phyloP scores from a whole-genome alignment of 2,888 invertebrate species.

The Drosophila trichaetosa region DNA sequence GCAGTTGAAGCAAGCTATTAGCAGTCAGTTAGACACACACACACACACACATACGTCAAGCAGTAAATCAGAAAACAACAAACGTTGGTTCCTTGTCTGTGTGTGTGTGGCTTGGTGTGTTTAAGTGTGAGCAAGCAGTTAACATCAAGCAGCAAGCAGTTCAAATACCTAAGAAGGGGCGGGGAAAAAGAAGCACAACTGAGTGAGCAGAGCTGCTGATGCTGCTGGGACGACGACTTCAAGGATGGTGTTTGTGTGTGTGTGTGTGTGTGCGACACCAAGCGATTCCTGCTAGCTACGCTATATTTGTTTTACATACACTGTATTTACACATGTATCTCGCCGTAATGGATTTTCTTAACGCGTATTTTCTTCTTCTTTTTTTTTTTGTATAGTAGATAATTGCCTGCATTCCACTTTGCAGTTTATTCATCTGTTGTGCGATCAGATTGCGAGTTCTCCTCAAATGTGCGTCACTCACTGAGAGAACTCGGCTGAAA shows the following conservation, averaged over 20 bases:
- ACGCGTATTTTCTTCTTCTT: neutral
- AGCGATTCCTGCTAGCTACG: neutral
- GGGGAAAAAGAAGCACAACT: neutral
- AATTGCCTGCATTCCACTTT: neutral
- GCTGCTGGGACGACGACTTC: neutral
- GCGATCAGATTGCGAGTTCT: neutral
- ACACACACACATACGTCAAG: slow-evolving; percentile 11
- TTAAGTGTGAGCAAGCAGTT: neutral
- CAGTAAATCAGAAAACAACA: slow-evolving; percentile 26
- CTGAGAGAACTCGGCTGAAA: neutral
- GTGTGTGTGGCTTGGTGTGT: neutral
- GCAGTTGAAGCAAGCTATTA: slow-evolving; percentile 24
- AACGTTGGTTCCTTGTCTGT: neutral
- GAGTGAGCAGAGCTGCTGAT: neutral
- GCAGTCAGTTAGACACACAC: slow-evolving; percentile 13
- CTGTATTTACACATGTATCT: neutral
- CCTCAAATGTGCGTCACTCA: neutral
- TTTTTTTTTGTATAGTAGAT: neutral
- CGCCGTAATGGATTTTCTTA: neutral
- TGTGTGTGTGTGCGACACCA: neutral
- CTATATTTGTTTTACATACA: neutral
- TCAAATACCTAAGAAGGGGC: neutral
- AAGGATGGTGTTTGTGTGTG: neutral
- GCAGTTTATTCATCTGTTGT: neutral
- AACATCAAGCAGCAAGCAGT: neutral